A percentile compares a stretch with the other conserved stretches of the same genome.
Evolutionary conservation across 1,140 invertebrate species (phyloP).

Genomic region (Caenorhabditis remanei): DNA sequence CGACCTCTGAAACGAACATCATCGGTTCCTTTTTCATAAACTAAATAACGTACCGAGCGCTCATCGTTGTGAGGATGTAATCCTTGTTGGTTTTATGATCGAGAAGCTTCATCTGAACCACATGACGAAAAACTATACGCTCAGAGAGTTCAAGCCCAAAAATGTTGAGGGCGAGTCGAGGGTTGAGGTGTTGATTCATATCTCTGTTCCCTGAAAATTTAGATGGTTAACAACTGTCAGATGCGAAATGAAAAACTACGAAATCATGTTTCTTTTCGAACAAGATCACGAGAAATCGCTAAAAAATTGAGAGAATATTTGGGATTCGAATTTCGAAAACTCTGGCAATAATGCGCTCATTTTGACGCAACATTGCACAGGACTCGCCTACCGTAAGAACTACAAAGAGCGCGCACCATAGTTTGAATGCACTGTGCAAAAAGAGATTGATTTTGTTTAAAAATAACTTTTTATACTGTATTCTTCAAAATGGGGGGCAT

Average conservation of each 20-base stretch:
- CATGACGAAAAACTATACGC: slow-evolving; percentile 16
- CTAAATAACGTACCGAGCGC: not conserved
- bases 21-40: not conserved
- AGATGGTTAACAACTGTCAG: not conserved
- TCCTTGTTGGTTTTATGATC: slow-evolving; percentile 18
- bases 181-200: not conserved
- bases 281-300: not conserved
- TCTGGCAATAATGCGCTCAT: not conserved
- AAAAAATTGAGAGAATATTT: not conserved
- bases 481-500: too few relatives aligned
- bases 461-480: too few relatives aligned
- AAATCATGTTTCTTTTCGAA: not conserved
- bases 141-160: slow-evolving; percentile 22
- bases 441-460: too few relatives aligned
- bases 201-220: not conserved
- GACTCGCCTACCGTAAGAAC: not conserved
- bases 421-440: not conserved
- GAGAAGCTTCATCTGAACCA: slow-evolving; percentile 25
- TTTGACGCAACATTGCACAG: not conserved
- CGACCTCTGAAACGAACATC: slow-evolving; percentile 22
- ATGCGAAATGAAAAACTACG: too few relatives aligned
- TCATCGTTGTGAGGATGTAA: slow-evolving; percentile 36
- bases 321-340: not conserved
- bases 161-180: not conserved
- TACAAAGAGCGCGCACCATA: not conserved